Evolutionary conservation across 2,888 invertebrate genomes (phyloP).

Genomic region (Aethes cnicana): DNA sequence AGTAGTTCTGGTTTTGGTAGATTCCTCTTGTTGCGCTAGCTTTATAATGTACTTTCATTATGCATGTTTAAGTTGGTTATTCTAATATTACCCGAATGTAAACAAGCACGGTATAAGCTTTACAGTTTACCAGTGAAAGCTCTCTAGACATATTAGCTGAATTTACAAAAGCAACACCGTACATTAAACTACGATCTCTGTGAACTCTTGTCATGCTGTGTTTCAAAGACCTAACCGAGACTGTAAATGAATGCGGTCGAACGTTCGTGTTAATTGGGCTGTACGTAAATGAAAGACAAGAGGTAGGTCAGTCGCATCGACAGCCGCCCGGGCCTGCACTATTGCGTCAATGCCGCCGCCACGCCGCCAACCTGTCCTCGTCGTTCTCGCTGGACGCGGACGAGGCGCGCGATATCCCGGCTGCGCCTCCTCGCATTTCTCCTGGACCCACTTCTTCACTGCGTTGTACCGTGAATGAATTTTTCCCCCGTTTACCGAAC

Average conservation of each 20-base stretch:
- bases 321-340: constrained; percentile 61
- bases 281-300: neutral
- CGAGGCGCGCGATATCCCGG: constrained; percentile 88
- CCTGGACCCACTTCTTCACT: constrained; percentile 98
- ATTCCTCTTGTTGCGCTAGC: no score
- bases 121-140: constrained; percentile 56
- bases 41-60: no score
- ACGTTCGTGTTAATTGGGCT: neutral
- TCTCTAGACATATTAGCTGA: constrained; percentile 52
- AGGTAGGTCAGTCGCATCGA: constrained; percentile 19
- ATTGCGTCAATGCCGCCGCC: constrained; percentile 73
- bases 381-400: constrained; percentile 97
- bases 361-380: constrained; percentile 89
- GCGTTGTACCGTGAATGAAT: constrained; percentile 98
- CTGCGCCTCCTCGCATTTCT: constrained; percentile 85
- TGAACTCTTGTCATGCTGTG: constrained; percentile 47
- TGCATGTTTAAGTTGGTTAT: no score
- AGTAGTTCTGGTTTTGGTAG: no score
- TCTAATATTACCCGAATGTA: no score
- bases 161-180: constrained; percentile 67
- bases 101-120: constrained; percentile 18
- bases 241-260: neutral
- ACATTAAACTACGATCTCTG: constrained; percentile 51
- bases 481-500: constrained; percentile 97
- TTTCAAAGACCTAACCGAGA: constrained; percentile 20